Conservation (phyloP, 2,113 vertebrate genomes). For the Anolis carolinensis region DNA sequence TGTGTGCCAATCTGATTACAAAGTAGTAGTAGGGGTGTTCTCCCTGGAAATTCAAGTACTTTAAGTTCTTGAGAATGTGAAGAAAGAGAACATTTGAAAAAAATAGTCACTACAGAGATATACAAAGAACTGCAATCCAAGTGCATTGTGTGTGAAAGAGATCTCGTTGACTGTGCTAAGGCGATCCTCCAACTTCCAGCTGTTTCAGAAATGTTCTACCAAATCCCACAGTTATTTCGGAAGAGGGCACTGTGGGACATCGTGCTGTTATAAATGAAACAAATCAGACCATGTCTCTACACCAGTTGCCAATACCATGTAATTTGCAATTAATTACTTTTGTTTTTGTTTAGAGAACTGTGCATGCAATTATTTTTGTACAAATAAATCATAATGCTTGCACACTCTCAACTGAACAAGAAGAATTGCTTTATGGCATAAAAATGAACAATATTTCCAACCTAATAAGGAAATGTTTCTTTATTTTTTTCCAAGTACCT, state of each 20-base stretch:
- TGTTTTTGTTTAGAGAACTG: conserved; percentile 56
- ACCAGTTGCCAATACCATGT: conserved; percentile 46
- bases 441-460: conserved; percentile 23
- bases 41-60: not conserved
- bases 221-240: conserved; percentile 61
- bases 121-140: not conserved
- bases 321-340: conserved; percentile 71
- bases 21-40: not conserved
- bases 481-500: not conserved
- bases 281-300: conserved; percentile 42
- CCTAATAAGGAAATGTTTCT: not conserved
- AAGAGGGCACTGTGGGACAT: conserved; percentile 75
- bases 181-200: conserved; percentile 7
- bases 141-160: not conserved
- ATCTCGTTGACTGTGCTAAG: not conserved
- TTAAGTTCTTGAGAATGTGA: not conserved
- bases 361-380: conserved; percentile 54
- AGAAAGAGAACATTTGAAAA: not conserved
- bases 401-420: conserved; percentile 28
- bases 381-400: conserved; percentile 40
- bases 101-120: not conserved
- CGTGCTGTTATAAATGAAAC: conserved; percentile 57
- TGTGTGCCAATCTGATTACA: not conserved
- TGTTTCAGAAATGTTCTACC: conserved; percentile 43
- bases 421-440: conserved; percentile 25